Evolutionary conservation across 1,140 invertebrate species (phyloP).

Genomic region (Lysiphlebus fabarum): DNA sequence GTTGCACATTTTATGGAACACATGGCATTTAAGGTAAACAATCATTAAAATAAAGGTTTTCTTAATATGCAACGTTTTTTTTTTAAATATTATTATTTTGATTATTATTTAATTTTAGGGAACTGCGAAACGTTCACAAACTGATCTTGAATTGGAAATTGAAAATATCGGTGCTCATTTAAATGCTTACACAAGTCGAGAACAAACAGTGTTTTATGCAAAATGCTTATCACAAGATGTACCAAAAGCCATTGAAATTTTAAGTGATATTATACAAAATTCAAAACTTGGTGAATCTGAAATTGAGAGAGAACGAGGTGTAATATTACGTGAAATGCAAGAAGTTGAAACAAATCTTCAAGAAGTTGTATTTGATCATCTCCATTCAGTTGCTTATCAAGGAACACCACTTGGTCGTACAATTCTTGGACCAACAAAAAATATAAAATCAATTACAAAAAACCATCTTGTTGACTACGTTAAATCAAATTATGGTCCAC

Average conservation of each 20-base stretch:
- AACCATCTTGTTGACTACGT: constrained; percentile 87
- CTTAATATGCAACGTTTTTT: neutral
- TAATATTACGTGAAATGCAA: constrained; percentile 98
- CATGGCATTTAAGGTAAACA: constrained; percentile 93
- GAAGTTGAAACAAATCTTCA: constrained; percentile 99
- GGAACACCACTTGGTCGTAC: constrained; percentile 94
- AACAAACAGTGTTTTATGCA: constrained; percentile 99
- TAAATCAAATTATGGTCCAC: constrained; percentile 87
- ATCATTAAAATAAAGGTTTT: neutral
- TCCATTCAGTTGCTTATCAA: constrained; percentile 93
- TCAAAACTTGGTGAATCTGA: constrained; percentile 90
- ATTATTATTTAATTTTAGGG: constrained; percentile 59
- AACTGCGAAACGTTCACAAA: constrained; percentile 92
- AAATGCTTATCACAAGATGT: constrained; percentile 95
- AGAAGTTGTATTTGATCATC: constrained; percentile 98
- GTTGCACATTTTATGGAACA: constrained; percentile 99
- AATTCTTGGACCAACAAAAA: constrained; percentile 95
- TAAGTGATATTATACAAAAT: constrained; percentile 97
- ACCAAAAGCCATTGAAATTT: constrained; percentile 90
- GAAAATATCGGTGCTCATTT: constrained; percentile 99
- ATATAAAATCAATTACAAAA: constrained; percentile 90
- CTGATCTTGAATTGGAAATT: constrained; percentile 93
- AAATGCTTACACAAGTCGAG: constrained; percentile 98
- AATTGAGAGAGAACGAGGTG: constrained; percentile 95
- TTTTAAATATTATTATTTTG: neutral